Percentiles rank a stretch among this genome's conserved stretches.
Conservation (phyloP, 2,113 vertebrate genomes). For the Sinocyclocheilus anshuiensis region DNA sequence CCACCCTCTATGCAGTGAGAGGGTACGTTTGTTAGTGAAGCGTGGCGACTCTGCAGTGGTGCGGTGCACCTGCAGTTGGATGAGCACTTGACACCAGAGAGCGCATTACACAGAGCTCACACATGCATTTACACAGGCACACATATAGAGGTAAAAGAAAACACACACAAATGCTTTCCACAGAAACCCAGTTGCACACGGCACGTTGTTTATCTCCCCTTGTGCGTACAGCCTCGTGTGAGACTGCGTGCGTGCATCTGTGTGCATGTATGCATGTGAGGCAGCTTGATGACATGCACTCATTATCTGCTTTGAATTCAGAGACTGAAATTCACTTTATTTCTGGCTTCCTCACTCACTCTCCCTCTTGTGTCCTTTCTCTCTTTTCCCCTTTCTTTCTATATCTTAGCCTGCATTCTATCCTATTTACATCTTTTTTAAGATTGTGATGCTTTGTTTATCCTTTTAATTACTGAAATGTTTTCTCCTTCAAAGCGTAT, state of each 20-base stretch:
- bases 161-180: not conserved
- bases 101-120: slow-evolving; percentile 35
- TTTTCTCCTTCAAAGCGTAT: not conserved
- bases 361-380: not conserved
- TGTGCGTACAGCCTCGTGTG: not conserved
- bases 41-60: slow-evolving; percentile 56
- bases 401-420: not conserved
- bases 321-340: slow-evolving; percentile 1
- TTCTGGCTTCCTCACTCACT: not conserved
- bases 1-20: slow-evolving; percentile 34
- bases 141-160: slow-evolving; percentile 9
- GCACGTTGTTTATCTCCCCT: not conserved
- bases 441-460: not conserved
- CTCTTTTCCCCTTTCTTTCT: not conserved
- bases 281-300: not conserved
- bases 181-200: slow-evolving; percentile 18
- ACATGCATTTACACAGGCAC: slow-evolving; percentile 24
- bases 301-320: slow-evolving; percentile 30
- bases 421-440: not conserved
- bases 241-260: slow-evolving; percentile 18
- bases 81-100: slow-evolving; percentile 38
- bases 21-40: slow-evolving; percentile 50
- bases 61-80: slow-evolving; percentile 51
- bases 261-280: slow-evolving; percentile 32
- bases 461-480: not conserved